These are phyloP conservation scores for Sceloporus tristichus DNA, from an alignment of 2,113 vertebrate genomes.

Conservation along the genomic window DNA sequence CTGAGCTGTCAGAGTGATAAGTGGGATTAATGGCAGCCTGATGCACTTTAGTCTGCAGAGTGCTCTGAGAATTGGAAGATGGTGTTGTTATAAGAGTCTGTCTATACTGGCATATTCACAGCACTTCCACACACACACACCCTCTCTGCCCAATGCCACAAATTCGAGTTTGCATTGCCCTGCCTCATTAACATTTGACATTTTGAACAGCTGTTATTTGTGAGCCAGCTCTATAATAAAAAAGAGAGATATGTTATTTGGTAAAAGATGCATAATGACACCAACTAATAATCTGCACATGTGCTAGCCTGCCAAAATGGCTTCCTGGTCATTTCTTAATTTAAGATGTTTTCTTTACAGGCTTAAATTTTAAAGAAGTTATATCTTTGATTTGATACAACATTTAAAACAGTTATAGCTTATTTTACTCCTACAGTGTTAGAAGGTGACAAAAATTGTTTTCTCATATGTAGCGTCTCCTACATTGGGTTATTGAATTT, in stretches of 20 bases:
- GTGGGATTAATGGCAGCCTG: constrained; percentile 93
- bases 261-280: constrained; percentile 72
- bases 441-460: constrained; percentile 12
- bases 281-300: constrained; percentile 54
- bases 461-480: background rate
- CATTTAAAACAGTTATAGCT: constrained; percentile 49
- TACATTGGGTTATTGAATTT: constrained; percentile 18
- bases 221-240: constrained; percentile 82
- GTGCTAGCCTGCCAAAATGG: constrained; percentile 61
- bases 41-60: constrained; percentile 89
- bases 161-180: constrained; percentile 77
- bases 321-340: constrained; percentile 61
- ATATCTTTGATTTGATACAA: constrained; percentile 24
- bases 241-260: constrained; percentile 69
- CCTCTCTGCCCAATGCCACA: constrained; percentile 72
- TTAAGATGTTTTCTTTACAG: constrained; percentile 31
- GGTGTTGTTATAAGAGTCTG: constrained; percentile 87
- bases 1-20: constrained; percentile 92
- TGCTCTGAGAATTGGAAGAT: constrained; percentile 86
- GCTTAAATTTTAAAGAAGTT: constrained; percentile 35
- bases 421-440: background rate
- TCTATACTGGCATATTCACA: constrained; percentile 83
- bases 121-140: constrained; percentile 52
- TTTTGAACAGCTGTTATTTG: constrained; percentile 88
- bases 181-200: constrained; percentile 81